These are phyloP conservation scores for Corapipo altera DNA, from an alignment of 2,113 vertebrate species.

Conservation along the genomic window DNA sequence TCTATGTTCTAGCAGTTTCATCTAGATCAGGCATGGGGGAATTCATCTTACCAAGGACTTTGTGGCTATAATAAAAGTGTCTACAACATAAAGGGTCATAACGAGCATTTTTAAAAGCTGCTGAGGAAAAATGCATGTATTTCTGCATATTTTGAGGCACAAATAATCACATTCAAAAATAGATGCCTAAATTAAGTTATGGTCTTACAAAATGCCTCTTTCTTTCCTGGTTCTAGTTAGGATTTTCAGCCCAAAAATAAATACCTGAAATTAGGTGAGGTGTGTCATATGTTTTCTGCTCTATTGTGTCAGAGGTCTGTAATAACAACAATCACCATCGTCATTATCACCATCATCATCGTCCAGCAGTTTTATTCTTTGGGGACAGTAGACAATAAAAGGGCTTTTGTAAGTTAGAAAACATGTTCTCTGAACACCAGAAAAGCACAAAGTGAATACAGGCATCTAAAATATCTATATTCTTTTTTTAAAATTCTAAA, in stretches of 20 bases:
- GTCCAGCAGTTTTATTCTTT: neutral
- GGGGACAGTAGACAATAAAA: neutral
- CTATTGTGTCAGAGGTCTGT: neutral
- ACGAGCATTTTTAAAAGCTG: neutral
- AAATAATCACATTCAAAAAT: neutral
- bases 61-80: neutral
- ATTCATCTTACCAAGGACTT: neutral
- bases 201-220: neutral
- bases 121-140: fast-evolving
- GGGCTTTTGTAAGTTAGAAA: neutral
- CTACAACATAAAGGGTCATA: neutral
- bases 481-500: neutral
- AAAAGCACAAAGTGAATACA: neutral
- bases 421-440: neutral
- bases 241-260: neutral
- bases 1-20: neutral
- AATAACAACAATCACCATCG: too few relatives aligned
- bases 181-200: neutral
- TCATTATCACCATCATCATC: too few relatives aligned
- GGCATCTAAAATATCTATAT: neutral
- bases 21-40: neutral
- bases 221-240: neutral
- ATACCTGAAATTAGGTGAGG: neutral
- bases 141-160: neutral
- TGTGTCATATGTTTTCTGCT: neutral